A percentile compares a stretch with the other conserved stretches of the same genome.
phyloP scores from a whole-genome alignment of 2,113 vertebrate species.

The Barnardius zonarius region DNA sequence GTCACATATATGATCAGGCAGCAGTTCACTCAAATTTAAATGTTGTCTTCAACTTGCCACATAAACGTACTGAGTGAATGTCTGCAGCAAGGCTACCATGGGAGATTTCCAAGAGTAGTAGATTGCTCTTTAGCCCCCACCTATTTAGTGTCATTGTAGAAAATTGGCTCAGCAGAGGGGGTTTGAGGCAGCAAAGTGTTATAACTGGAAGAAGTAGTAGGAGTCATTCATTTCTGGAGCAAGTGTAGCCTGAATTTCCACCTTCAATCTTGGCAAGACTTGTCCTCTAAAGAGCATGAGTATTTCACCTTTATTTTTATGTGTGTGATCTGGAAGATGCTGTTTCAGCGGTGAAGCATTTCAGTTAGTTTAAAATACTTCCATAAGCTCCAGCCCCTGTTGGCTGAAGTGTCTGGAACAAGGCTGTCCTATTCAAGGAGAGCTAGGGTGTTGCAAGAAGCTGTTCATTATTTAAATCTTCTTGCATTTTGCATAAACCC shows the following conservation, averaged over 20 bases:
- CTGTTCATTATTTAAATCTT: neutral
- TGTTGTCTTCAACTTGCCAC: neutral
- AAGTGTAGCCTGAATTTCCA: neutral
- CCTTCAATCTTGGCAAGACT: neutral
- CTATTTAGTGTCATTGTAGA: neutral
- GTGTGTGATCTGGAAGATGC: neutral
- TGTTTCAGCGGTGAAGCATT: neutral
- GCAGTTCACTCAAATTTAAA: neutral
- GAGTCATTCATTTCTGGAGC: neutral
- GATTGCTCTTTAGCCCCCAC: neutral
- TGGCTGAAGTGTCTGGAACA: neutral
- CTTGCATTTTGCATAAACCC: conserved; percentile 22
- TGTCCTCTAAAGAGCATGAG: neutral
- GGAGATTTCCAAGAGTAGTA: neutral
- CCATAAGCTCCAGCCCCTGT: neutral
- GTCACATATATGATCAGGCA: neutral
- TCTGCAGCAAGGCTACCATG: neutral
- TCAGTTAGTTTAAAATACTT: neutral
- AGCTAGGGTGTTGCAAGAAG: neutral
- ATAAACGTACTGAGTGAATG: fast-evolving
- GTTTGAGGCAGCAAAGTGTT: neutral
- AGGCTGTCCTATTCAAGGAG: neutral
- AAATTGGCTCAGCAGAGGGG: neutral
- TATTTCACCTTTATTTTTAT: neutral
- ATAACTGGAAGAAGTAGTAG: neutral